These are phyloP conservation scores for Catamblyrhynchus diadema DNA, from an alignment of 2,797 vertebrate genomes.

Conservation along the genomic window DNA sequence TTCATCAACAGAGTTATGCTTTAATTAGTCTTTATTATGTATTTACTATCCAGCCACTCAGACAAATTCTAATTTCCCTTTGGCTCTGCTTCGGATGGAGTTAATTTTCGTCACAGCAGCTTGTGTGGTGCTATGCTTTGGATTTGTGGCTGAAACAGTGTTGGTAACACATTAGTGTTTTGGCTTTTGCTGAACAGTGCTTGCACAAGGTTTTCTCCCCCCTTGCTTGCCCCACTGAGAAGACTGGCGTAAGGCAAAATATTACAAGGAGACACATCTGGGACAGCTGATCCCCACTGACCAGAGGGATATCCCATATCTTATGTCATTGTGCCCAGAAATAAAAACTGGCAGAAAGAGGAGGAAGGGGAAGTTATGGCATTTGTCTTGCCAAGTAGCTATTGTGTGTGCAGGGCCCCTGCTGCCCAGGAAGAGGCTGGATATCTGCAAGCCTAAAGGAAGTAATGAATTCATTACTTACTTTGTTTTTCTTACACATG, in stretches of 20 bases:
- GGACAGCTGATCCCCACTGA: background rate
- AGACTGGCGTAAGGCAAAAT: background rate
- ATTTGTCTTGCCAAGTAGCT: background rate
- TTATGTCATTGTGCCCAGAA: background rate
- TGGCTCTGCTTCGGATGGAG: background rate
- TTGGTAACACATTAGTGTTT: background rate
- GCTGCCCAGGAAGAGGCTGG: background rate
- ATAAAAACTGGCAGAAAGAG: background rate
- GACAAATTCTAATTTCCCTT: background rate
- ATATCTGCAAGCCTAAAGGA: background rate
- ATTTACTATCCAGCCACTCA: background rate
- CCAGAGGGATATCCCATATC: background rate
- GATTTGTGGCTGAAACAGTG: background rate
- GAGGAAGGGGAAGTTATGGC: fast-evolving
- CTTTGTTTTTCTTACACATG: background rate
- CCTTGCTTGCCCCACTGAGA: background rate
- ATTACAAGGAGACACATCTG: background rate
- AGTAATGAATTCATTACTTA: background rate
- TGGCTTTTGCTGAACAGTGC: background rate
- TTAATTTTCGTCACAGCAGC: background rate
- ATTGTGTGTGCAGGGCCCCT: background rate
- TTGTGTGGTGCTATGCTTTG: background rate
- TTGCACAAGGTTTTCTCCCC: background rate
- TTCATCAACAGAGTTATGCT: background rate
- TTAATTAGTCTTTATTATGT: background rate